phyloP scores from a whole-genome alignment of 2,113 vertebrate species.

The Egretta garzetta region DNA sequence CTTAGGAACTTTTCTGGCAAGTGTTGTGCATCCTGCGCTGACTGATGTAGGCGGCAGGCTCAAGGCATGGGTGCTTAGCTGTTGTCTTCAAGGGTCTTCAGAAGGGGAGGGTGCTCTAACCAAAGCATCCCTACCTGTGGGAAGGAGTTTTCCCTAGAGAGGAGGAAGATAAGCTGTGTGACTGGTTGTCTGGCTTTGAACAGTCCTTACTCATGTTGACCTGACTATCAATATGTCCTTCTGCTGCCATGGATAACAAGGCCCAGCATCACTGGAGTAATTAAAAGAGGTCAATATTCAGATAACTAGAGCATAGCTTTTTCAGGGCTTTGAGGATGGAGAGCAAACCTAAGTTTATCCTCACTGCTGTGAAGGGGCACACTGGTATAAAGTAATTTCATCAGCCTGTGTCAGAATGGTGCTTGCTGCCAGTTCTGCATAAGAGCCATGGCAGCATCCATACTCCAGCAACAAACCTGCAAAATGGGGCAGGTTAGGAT shows the following conservation, averaged over 20 bases:
- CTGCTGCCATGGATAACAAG: background rate
- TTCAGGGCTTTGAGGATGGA: background rate
- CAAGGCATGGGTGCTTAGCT: background rate
- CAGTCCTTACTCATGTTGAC: background rate
- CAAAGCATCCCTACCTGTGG: background rate
- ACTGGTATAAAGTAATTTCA: background rate
- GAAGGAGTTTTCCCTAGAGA: background rate
- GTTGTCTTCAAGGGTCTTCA: background rate
- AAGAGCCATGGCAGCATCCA: background rate
- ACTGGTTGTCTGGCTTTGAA: background rate
- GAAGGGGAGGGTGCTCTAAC: background rate
- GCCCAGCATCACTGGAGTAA: background rate
- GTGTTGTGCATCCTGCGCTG: background rate
- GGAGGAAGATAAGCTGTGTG: background rate
- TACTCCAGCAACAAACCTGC: background rate
- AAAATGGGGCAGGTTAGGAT: background rate
- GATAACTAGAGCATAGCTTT: background rate
- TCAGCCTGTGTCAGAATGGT: background rate
- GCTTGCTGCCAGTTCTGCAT: background rate
- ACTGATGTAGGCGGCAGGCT: background rate
- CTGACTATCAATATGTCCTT: background rate
- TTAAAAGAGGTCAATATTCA: background rate
- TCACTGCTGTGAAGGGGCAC: background rate
- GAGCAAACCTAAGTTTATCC: background rate
- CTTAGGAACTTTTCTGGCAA: background rate